These are phyloP conservation scores for Synanthedon formicaeformis DNA, from an alignment of 2,888 invertebrate species.

Conservation along the genomic window DNA sequence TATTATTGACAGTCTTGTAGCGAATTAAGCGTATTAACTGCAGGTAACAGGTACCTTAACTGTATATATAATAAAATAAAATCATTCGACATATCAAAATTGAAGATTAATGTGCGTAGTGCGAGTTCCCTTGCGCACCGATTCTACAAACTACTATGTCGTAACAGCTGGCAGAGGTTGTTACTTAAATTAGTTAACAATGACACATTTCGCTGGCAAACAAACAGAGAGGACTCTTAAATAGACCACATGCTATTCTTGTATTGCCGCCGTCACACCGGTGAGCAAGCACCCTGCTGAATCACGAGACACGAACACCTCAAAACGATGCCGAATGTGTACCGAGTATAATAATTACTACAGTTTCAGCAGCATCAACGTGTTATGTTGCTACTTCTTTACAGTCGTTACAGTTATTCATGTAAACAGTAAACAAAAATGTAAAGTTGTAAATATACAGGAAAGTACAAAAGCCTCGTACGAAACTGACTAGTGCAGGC, in stretches of 20 bases:
- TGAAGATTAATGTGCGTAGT: constrained; percentile 27
- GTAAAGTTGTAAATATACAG: no score
- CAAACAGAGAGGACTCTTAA: constrained; percentile 64
- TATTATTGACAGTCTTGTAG: no score
- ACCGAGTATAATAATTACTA: no score
- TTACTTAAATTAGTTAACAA: constrained; percentile 71
- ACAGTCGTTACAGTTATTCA: no score
- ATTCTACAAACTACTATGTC: constrained; percentile 35
- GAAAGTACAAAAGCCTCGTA: no score
- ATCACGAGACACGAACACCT: constrained; percentile 65
- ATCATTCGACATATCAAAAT: background rate
- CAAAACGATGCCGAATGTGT: constrained; percentile 40
- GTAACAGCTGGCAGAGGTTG: constrained; percentile 64
- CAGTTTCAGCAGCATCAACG: no score
- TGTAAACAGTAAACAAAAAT: no score
- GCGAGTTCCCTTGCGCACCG: constrained; percentile 28
- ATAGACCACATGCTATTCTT: constrained; percentile 66
- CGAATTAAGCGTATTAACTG: no score
- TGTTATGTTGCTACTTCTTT: no score
- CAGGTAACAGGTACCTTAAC: no score
- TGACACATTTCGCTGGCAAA: constrained; percentile 71
- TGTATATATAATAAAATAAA: no score
- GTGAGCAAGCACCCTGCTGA: constrained; percentile 59
- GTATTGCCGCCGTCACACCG: constrained; percentile 59
- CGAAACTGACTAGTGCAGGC: background rate